A percentile compares a stretch with the other conserved stretches of the same genome.
Evolutionary conservation across 2,888 invertebrate genomes (phyloP).

Genomic region (Drosophila trichaetosa): DNA sequence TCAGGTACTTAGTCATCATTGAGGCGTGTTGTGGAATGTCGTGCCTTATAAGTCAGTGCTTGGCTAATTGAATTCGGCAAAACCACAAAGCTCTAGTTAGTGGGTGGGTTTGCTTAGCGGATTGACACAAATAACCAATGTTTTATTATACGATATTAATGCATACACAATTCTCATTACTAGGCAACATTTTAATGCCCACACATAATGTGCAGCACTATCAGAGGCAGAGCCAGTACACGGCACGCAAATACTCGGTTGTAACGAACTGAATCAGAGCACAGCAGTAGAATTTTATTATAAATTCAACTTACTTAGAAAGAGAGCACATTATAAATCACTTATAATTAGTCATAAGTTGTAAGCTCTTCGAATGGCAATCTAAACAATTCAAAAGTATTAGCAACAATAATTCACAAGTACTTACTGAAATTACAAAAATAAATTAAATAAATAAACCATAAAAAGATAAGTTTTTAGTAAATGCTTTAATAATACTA

Average conservation of each 20-base stretch:
- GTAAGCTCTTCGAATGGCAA: conserved; percentile 66
- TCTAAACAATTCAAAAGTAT: conserved; percentile 64
- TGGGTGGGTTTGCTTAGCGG: conserved; percentile 45
- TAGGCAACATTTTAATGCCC: conserved; percentile 83
- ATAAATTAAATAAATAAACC: conserved; percentile 8
- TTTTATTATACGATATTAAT: conserved; percentile 54
- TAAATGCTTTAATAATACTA: conserved; percentile 33
- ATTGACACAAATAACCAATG: conserved; percentile 29
- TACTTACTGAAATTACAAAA: conserved; percentile 32
- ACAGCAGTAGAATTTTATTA: conserved; percentile 26
- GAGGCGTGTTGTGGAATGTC: conserved; percentile 64
- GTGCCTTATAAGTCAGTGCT: conserved; percentile 51
- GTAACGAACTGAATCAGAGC: conserved; percentile 74
- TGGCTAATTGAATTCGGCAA: conserved; percentile 70
- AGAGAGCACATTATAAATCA: conserved; percentile 50
- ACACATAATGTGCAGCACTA: conserved; percentile 84
- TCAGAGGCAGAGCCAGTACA: conserved; percentile 85
- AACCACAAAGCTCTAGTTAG: conserved; percentile 43
- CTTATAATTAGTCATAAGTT: conserved; percentile 72
- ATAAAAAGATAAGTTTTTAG: conserved; percentile 15
- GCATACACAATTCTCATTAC: conserved; percentile 69
- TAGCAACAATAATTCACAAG: conserved; percentile 46
- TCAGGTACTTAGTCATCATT: conserved; percentile 32
- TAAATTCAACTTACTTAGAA: conserved; percentile 42
- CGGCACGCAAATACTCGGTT: conserved; percentile 84